Base-by-base conservation (phyloP, 2,888 invertebrate genomes). In the Melieria picta region DNA sequence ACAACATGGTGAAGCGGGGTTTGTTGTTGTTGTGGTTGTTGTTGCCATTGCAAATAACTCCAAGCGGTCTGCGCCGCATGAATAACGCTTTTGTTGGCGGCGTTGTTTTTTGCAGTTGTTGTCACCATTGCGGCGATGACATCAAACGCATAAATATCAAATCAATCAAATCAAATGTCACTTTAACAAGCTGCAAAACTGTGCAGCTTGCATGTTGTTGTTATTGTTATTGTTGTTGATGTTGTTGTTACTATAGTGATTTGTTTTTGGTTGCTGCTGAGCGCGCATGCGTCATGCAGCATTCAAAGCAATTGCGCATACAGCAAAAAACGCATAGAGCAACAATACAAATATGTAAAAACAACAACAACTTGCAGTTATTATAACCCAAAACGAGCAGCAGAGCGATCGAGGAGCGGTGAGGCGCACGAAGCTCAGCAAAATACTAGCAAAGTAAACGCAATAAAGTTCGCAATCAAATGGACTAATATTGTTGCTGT, bases 161-260 rank as follows among this genome's bases (percentile, higher is more conserved):
- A 75, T 76, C 74, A 76, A 76, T 77, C 76, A 78, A 69, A 78
- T 72, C 77, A 82, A 81, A 82, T 81, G 81, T 61, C 62, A 69
- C 46, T 69, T 69, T 69, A 69, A 69, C 69, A 61, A 69, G 69
- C 69, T 69, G 13, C 52, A 52, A 52, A 52, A 52, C 11, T 13
- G 13, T n/a, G 13, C 9, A 52, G 13, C 13, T 30, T 30, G 1
- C 30, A 30, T 30, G 30, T 30, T 30, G 2, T 30, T 30, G 30
- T 30, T 30, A 3, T 30, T 30, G 1, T 30, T 3, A 3, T 30
- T 30, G 3, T 30, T 30, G 30, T 30, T 30, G 30, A 2, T 30
- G 30, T 30, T 30, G 30, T 30, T 30, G 30, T 30, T 30, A 30
- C 30, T 30, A 30, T 30, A 1, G 30, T 2, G 30, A 30, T 30